A percentile compares a stretch with the other conserved stretches of the same genome.
Evolutionary conservation across 2,888 invertebrate species (phyloP).

Genomic region (Meiosimyza platycephala): DNA sequence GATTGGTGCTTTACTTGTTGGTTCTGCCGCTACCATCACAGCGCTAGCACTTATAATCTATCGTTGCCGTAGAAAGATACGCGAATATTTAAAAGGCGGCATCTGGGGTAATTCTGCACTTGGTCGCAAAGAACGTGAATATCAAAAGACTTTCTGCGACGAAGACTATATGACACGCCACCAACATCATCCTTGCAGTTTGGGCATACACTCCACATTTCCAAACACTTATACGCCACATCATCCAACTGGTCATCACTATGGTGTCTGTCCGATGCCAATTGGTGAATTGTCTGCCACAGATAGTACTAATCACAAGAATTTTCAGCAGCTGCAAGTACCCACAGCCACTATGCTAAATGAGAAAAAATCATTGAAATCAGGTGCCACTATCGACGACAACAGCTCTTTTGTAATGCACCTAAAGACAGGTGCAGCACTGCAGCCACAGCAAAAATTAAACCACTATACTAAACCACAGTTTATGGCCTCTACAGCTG

Average conservation of each 20-base stretch:
- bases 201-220: conserved; percentile 66
- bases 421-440: conserved; percentile 54
- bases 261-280: conserved; percentile 76
- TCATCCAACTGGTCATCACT: conserved; percentile 65
- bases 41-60: conserved; percentile 80
- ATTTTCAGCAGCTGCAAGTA: conserved; percentile 65
- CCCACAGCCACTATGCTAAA: conserved; percentile 62
- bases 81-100: conserved; percentile 81
- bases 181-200: conserved; percentile 66
- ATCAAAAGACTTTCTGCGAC: conserved; percentile 89
- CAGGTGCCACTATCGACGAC: conserved; percentile 52
- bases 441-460: conserved; percentile 49
- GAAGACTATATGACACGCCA: conserved; percentile 78
- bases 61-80: conserved; percentile 82
- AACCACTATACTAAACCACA: conserved; percentile 63
- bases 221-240: conserved; percentile 64
- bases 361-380: conserved; percentile 55
- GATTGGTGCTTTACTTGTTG: conserved; percentile 80
- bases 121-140: conserved; percentile 84
- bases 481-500: conserved; percentile 55
- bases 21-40: conserved; percentile 78
- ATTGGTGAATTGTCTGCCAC: conserved; percentile 68
- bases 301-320: conserved; percentile 50
- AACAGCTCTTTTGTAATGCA: conserved; percentile 64
- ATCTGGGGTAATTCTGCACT: conserved; percentile 65